Evolutionary conservation across 2,888 invertebrate species (phyloP), one percentile per base, ranked within the genome.

Genomic region (Electrophaes corylata): DNA sequence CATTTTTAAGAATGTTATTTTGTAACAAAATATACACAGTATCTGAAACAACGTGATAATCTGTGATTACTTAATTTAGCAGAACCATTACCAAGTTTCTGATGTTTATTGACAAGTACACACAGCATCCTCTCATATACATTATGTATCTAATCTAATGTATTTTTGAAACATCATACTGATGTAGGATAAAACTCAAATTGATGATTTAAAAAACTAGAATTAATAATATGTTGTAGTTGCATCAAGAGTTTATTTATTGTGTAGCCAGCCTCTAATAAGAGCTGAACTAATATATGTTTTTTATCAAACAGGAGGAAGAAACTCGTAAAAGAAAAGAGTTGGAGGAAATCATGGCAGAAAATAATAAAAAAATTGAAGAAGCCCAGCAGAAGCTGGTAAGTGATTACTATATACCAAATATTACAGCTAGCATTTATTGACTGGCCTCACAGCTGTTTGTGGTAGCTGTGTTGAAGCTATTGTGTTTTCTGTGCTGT

Each of bases 341-440:
- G 92, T 94, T 98, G 85, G 98, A 98, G 93, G 95, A 95, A 91
- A 98, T 98, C 92, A 95, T 98, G 95, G 98, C 97, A 77, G 98
- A 99, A 93, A 99, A 99, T 93, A 98, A 98, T 94, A 95, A 94
- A 90, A 98, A 98, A 93, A 98, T 98, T 71, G 98, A 98, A 91
- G 98, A 98, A 87, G 98, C 98, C 71, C 98, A 98, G 93, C 95
- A 96, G 81, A 98, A 98, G 95, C 93, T 98, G 95, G 98, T 98
- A 86, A 94, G 94, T 92, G 8, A 12, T 31, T 6, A 14, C 19
- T 18, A 39, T 10, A 10, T 18, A 4, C 0, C 10, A 18, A 18
- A 39, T 10, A 39, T n/a, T n/a, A n/a, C n/a, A n/a, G n/a, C n/a
- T n/a, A n/a, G n/a, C n/a, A n/a, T n/a, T n/a, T n/a, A n/a, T n/a